Evolutionary conservation across 2,888 invertebrate species (phyloP), one percentile per base, ranked within the genome.

Genomic region (Gandaritis pyraliata): DNA sequence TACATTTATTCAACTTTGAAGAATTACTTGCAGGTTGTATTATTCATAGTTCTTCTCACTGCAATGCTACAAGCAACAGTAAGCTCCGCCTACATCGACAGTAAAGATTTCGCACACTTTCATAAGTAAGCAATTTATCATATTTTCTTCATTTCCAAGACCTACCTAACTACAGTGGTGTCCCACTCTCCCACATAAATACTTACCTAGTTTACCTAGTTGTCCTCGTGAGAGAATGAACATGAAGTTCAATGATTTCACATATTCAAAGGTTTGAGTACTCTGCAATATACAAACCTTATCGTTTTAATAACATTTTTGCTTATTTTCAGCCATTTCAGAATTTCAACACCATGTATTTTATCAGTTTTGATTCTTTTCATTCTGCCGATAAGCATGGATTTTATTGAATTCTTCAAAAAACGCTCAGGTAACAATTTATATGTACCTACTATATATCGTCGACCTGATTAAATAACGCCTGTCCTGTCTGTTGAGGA

Each of bases 311-410:
- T 2, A 23, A 23, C 2, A 6, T 3, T 6, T 23, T 23, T 23
- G 2, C 6, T 5, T 5, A 30, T 52, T 41, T 41, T 53, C 59
- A 59, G 87, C 18, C 76, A 82, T 61, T 68, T 80, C 39, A 72
- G 66, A 39, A 64, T 78, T 5, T 79, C 80, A 0, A 76, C 83
- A 2, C 85, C 87, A 0, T 72, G 76, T 16, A 60, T 83, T 1
- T 46, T 87, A n/a, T 72, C 79, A 47, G 80, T 77, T 0, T 29
- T 85, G 0, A 33, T 86, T 6, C 70, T 89, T 1, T 87, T 86
- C 52, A 15, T 86, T 1, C 68, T 71, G 4, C 89, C 89, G n/a
- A 71, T 65, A 4, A 76, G 85, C 36, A 57, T 79, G 15, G 73
- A 80, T 3, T 84, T 83, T 23, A 1, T 83, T 1, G 79, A 73